Evolutionary conservation across 2,888 invertebrate species (phyloP).

Genomic region (Cancer borealis): DNA sequence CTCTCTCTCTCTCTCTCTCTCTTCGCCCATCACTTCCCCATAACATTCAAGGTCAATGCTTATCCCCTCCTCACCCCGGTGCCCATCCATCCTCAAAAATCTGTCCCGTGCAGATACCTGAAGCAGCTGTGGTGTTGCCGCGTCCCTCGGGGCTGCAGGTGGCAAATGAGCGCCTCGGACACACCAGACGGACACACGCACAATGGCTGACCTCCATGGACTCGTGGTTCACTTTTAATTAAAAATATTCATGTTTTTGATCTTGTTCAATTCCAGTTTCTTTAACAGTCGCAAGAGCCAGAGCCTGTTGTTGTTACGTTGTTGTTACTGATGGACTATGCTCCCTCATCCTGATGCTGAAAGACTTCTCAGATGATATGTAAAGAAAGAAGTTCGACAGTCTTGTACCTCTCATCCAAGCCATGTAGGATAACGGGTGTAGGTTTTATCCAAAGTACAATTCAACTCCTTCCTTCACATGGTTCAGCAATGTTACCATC

Average conservation of each 20-base stretch:
- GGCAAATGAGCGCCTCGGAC: not conserved
- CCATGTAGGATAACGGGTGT: too few species aligned
- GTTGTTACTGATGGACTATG: not conserved
- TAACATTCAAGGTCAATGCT: not conserved
- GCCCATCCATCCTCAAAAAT: not conserved
- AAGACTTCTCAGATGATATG: not conserved
- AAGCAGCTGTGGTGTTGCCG: not conserved
- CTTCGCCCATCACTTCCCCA: not conserved
- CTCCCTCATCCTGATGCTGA: not conserved
- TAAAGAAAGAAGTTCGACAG: not conserved
- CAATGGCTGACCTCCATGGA: not conserved
- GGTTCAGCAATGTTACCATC: too few species aligned
- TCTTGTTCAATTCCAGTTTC: not conserved
- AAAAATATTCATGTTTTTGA: not conserved
- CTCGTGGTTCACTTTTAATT: not conserved
- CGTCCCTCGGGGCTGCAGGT: not conserved
- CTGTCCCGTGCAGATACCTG: not conserved
- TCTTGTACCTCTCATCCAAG: not conserved
- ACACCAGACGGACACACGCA: not conserved
- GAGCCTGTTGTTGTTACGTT: not conserved
- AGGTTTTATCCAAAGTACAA: too few species aligned
- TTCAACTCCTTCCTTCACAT: too few species aligned
- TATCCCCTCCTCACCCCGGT: not conserved
- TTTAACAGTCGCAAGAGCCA: not conserved
- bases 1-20: constrained; percentile 20